A percentile compares a stretch with the other conserved stretches of the same genome.
phyloP scores from a whole-genome alignment of 2,888 invertebrate species.

The Eueremaeus valkanovi region DNA sequence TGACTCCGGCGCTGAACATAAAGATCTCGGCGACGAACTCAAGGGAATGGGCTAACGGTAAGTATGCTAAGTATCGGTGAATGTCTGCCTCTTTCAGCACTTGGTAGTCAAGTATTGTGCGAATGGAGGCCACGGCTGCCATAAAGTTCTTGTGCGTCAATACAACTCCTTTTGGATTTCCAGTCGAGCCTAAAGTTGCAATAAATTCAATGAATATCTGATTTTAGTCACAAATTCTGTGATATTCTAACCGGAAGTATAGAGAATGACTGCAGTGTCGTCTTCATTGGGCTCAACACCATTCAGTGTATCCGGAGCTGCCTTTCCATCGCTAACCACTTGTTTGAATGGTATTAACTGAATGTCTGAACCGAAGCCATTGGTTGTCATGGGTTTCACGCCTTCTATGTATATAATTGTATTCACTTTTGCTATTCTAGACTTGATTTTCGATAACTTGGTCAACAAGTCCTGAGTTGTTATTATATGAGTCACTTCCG shows the following conservation, averaged over 20 bases:
- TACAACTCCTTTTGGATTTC: constrained; percentile 51
- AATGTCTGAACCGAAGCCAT: constrained; percentile 21
- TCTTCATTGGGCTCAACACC: constrained; percentile 60
- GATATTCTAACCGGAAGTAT: constrained; percentile 85
- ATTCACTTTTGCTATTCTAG: constrained; percentile 68
- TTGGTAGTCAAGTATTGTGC: neutral
- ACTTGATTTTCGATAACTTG: constrained; percentile 68
- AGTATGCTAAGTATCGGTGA: constrained; percentile 84
- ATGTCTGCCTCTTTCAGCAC: constrained; percentile 22
- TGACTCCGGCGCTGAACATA: constrained; percentile 75
- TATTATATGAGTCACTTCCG: constrained; percentile 86
- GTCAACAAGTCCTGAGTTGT: constrained; percentile 87
- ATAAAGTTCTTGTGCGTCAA: constrained; percentile 47
- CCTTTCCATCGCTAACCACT: constrained; percentile 75
- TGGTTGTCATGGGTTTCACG: neutral
- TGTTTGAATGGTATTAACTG: constrained; percentile 50
- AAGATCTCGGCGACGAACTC: constrained; percentile 73
- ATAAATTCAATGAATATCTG: too few relatives aligned
- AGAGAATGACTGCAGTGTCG: constrained; percentile 96
- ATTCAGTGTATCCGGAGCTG: constrained; percentile 7
- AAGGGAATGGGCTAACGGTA: constrained; percentile 94
- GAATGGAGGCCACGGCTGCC: constrained; percentile 40
- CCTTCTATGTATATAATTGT: constrained; percentile 55
- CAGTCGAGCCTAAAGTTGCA: constrained; percentile 25
- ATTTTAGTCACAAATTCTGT: too few relatives aligned